These are phyloP conservation scores for Zelostemma sp. DNA, from an alignment of 1,140 invertebrate species.

Conservation along the genomic window DNA sequence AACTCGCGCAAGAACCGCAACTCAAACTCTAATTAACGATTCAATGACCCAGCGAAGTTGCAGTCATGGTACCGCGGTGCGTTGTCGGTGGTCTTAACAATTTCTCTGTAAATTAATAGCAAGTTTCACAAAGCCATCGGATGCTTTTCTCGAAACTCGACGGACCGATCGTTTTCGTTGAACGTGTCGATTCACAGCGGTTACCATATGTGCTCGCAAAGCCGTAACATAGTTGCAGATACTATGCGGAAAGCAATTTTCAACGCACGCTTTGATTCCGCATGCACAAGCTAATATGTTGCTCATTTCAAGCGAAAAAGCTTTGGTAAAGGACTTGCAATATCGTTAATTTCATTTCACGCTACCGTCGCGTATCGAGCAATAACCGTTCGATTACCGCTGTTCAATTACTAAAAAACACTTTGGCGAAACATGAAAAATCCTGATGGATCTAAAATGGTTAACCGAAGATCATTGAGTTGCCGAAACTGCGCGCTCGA, in stretches of 20 bases:
- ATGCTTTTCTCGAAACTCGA: constrained; percentile 16
- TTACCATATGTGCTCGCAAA: neutral
- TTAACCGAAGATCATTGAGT: too few relatives aligned
- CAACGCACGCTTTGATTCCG: neutral
- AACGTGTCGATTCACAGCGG: constrained; percentile 2
- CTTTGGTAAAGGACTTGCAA: too few relatives aligned
- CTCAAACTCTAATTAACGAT: constrained; percentile 31
- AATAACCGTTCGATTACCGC: too few relatives aligned
- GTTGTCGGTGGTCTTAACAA: constrained; percentile 28
- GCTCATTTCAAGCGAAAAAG: neutral
- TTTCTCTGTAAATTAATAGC: constrained; percentile 38
- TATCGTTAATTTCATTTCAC: too few relatives aligned
- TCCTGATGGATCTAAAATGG: too few relatives aligned
- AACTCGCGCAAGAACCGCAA: constrained; percentile 40
- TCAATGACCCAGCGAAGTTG: constrained; percentile 23
- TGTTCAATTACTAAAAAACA: too few relatives aligned
- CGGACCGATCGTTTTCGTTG: neutral
- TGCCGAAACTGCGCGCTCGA: too few relatives aligned
- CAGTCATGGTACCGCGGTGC: constrained; percentile 6
- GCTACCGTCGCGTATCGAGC: too few relatives aligned
- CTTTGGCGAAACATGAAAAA: too few relatives aligned
- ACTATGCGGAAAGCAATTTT: neutral
- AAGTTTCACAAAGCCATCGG: constrained; percentile 24
- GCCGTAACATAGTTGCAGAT: neutral
- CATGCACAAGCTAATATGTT: constrained; percentile 6